Evolutionary conservation across 2,113 vertebrate species (phyloP), one percentile per base, ranked within the genome.

Genomic region (Gobio gobio): DNA sequence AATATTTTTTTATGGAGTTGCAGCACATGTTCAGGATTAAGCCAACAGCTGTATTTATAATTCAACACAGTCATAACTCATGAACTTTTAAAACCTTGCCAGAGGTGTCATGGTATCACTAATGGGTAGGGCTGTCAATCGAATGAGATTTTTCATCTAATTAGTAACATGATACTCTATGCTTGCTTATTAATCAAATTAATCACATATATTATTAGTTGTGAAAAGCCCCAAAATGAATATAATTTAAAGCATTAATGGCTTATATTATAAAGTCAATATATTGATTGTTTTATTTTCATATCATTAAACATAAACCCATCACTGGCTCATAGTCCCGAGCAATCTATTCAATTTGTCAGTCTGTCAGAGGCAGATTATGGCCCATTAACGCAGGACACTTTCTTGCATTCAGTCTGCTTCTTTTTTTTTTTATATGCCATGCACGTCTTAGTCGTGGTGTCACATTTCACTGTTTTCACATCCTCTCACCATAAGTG

Each of bases 21-120:
- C 29, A 54, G 24, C 79, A 68, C 16, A 68, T 82, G 45, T 68
- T 68, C 58, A 10, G 78, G 40, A 80, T 80, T 80, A 80, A 80
- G 58, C 13, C 12, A 63, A 61, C 40, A 80, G 78, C 78, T 80
- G 78, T 64, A 40, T 80, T 40, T 80, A 18, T 63, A 64, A 80
- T 80, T 63, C 58, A 80, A 10, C 78, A 20, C 72, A 74, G 43
- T 49, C 72, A 73, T 80, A 63, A 63, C 40, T 64, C n/a, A 58
- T 40, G 16, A 79, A 78, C 54, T 45, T 79, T 63, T 47, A 26
- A 79, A 79, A 79, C 36, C 36, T 80, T 58, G 33, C 56, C 36
- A 33, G 49, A 33, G 49, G 74, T 20, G 29, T 56, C 22, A 54
- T 77, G 74, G 49, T 33, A 77, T 74, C 22, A 47, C 72, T 74